Conservation (phyloP, 2,113 vertebrate species). For the Puntigrus tetrazona region DNA sequence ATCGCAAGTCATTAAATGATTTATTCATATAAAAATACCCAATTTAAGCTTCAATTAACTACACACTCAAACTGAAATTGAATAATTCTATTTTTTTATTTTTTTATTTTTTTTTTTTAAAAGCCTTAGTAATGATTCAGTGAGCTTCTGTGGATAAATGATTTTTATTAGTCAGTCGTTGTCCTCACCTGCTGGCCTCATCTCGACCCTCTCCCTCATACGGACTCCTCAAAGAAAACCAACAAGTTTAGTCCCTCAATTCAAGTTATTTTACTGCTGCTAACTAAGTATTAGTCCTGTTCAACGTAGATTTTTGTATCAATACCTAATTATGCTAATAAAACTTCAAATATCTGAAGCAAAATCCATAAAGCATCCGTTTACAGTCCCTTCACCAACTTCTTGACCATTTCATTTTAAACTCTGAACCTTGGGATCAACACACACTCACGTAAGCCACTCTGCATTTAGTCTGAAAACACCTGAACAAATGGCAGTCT, state of each 20-base stretch:
- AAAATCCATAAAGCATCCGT: slow-evolving; percentile 24
- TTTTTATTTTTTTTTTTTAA: too few species aligned
- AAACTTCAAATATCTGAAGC: not conserved
- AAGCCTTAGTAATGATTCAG: slow-evolving; percentile 15
- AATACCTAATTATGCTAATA: not conserved
- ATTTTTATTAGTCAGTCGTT: slow-evolving; percentile 44
- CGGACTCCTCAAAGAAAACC: slow-evolving; percentile 83
- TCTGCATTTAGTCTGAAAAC: not conserved
- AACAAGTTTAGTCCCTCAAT: slow-evolving; percentile 63
- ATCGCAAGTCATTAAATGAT: not conserved
- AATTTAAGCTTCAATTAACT: not conserved
- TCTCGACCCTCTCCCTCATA: slow-evolving; percentile 82
- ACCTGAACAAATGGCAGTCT: not conserved
- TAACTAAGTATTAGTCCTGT: slow-evolving; percentile 19
- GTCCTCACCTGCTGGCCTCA: slow-evolving; percentile 83
- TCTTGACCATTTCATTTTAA: not conserved
- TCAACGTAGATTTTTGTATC: not conserved
- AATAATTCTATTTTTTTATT: not conserved
- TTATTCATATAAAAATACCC: not conserved
- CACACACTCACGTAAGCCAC: slow-evolving; percentile 2
- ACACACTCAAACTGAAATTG: not conserved
- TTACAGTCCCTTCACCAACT: slow-evolving; percentile 49
- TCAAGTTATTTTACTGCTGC: slow-evolving; percentile 9
- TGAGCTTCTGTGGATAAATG: slow-evolving; percentile 16
- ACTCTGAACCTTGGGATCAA: slow-evolving; percentile 12